phyloP scores from a whole-genome alignment of 2,113 vertebrate genomes.

The Onychostoma macrolepis region DNA sequence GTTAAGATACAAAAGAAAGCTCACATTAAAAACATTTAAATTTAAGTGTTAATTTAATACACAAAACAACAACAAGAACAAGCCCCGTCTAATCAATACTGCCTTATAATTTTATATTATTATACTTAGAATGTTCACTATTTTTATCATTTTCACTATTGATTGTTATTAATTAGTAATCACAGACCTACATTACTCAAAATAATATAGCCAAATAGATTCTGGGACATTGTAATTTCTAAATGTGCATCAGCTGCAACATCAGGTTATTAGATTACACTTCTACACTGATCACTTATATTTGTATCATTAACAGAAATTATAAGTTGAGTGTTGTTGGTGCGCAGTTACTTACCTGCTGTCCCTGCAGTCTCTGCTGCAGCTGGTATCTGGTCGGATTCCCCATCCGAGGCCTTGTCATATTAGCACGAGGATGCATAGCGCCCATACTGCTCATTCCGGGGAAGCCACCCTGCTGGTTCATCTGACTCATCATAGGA shows the following conservation, averaged over 20 bases:
- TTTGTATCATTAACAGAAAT: neutral
- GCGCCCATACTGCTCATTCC: slow-evolving; percentile 74
- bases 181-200: neutral
- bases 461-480: slow-evolving; percentile 71
- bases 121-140: neutral
- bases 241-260: neutral
- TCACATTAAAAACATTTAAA: too few relatives aligned
- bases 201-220: neutral
- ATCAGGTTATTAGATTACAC: neutral
- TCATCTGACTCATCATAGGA: slow-evolving; percentile 79
- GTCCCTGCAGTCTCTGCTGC: slow-evolving; percentile 94
- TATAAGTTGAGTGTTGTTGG: neutral
- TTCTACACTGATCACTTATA: neutral
- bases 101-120: too few relatives aligned
- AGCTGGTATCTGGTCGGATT: slow-evolving; percentile 89
- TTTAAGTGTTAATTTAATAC: too few relatives aligned
- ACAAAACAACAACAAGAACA: too few relatives aligned
- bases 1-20: neutral
- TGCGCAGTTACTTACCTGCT: slow-evolving; percentile 81
- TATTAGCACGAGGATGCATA: slow-evolving; percentile 83
- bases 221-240: neutral
- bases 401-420: slow-evolving; percentile 86
- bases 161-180: neutral
- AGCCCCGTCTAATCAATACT: neutral
- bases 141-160: neutral